Percentiles rank a stretch among this genome's conserved stretches.
These are phyloP conservation scores for Notarius quadriscutis DNA, from an alignment of 2,113 vertebrate genomes.

Conservation along the genomic window DNA sequence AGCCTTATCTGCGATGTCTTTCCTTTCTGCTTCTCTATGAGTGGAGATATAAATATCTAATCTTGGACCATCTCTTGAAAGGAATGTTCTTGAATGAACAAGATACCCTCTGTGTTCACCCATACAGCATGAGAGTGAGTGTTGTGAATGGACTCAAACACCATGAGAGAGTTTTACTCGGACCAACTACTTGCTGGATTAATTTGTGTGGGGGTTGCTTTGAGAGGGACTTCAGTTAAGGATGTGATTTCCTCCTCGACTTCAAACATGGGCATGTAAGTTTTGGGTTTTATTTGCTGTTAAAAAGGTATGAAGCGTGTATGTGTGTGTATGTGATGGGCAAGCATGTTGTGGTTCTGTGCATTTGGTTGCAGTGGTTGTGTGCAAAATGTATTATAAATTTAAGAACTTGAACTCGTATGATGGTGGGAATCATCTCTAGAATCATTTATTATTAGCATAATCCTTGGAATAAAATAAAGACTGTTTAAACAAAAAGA, in stretches of 20 bases:
- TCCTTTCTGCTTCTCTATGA: background rate
- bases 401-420: background rate
- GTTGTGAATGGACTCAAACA: conserved; percentile 10
- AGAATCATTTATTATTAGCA: conserved; percentile 50
- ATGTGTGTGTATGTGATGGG: background rate
- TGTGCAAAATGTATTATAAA: background rate
- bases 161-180: background rate
- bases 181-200: background rate
- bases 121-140: background rate
- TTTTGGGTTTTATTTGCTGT: background rate
- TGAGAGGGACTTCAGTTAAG: background rate
- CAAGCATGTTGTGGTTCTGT: background rate
- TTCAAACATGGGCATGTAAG: background rate
- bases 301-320: background rate
- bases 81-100: background rate
- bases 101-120: background rate
- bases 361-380: background rate
- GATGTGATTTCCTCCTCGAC: background rate
- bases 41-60: background rate
- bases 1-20: background rate
- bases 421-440: background rate
- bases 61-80: background rate
- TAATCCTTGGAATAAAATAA: background rate
- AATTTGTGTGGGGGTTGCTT: background rate
- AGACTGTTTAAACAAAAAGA: conserved; percentile 20